Evolutionary conservation across 2,888 invertebrate genomes (phyloP), one percentile per base, ranked within the genome.

Genomic region (Baronia brevicornis): DNA sequence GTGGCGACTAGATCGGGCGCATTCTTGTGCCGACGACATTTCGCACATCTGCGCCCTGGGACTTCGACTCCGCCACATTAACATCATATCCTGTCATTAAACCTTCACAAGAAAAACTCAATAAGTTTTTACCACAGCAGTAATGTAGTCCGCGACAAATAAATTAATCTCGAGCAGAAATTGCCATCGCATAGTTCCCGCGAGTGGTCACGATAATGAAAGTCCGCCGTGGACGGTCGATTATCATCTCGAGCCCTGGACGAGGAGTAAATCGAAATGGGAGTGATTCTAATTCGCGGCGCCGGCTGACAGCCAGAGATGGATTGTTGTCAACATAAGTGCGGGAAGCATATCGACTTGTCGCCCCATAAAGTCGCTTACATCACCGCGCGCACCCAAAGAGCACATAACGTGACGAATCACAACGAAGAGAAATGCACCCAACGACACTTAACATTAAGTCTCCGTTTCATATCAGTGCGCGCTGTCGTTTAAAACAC

Each of bases 241-340:
- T 68, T 60, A 70, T 69, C 69, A 69, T n/a, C n/a, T n/a, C 66
- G 44, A 46, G 49, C 50, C 44, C 56, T 60, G 62, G 60, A 57
- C 53, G 59, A 66, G 51, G 58, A 66, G 64, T 70, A 74, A 80
- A 82, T 82, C 75, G 75, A 80, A 82, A 78, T 75, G 77, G 73
- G 73, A 78, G 70, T 71, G 75, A 72, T 69, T 66, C 66, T 73
- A 67, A 80, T 77, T 72, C 75, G 66, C 75, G 75, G 71, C 75
- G 75, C 71, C 74, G 70, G 52, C 59, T 72, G 79, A 78, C 79
- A 77, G 67, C 56, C 53, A 60, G 71, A 79, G 80, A 80, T 79
- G 70, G 74, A 80, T 80, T 72, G 69, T 79, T 72, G 78, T 77
- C 78, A 79, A 78, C 78, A 79, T 74, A 78, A 78, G 70, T 73